These are phyloP conservation scores for Epistrophe grossulariae DNA, from an alignment of 2,888 invertebrate genomes.

Conservation along the genomic window DNA sequence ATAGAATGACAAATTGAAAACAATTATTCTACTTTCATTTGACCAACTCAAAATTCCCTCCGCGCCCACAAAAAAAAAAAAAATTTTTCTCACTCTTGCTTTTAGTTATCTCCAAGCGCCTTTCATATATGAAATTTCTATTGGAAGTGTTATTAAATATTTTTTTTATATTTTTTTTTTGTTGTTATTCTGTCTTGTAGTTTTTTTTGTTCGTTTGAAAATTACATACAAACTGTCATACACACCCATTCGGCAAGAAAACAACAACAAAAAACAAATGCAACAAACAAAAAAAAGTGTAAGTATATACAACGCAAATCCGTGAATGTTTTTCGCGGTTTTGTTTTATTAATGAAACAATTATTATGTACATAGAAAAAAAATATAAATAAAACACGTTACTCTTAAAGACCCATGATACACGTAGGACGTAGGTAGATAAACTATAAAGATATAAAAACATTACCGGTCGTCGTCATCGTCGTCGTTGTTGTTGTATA, in stretches of 20 bases:
- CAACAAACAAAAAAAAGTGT: not conserved
- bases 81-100: not conserved
- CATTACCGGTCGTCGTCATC: conserved; percentile 19
- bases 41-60: conserved; percentile 7
- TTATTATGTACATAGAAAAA: conserved; percentile 44
- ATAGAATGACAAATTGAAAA: conserved; percentile 1
- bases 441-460: conserved; percentile 20
- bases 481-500: not conserved
- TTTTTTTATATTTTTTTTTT: not conserved
- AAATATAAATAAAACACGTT: conserved; percentile 39
- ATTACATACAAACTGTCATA: conserved; percentile 24
- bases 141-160: not conserved
- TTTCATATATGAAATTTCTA: not conserved
- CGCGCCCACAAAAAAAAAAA: not conserved
- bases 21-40: conserved; percentile 27
- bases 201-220: not conserved
- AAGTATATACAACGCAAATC: conserved; percentile 40
- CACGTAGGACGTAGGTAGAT: conserved; percentile 12
- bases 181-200: not conserved
- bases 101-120: not conserved
- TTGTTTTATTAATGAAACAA: conserved; percentile 65
- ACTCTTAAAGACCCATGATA: conserved; percentile 19
- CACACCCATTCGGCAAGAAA: conserved; percentile 9
- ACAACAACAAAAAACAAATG: conserved; percentile 26
- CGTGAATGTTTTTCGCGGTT: conserved; percentile 67